Conservation (phyloP, 1,140 invertebrate species). For the Musca vetustissima region DNA sequence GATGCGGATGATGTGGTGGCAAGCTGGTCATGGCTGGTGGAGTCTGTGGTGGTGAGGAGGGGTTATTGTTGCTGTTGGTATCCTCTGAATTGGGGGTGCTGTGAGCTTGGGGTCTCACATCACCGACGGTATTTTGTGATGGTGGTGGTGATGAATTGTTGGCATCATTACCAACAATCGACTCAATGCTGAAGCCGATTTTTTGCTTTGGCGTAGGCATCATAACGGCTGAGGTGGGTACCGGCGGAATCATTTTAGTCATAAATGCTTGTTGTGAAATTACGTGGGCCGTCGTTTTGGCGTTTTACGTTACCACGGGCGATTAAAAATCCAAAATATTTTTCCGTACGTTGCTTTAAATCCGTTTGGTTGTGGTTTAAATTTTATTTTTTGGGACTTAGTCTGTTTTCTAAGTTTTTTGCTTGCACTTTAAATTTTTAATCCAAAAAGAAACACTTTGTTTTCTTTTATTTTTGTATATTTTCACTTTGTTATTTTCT, state of each 20-base stretch:
- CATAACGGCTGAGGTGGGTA: constrained; percentile 59
- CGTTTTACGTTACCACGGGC: constrained; percentile 32
- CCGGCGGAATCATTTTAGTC: constrained; percentile 57
- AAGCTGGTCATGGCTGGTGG: constrained; percentile 37
- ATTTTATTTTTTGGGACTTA: not conserved
- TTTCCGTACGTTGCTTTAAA: not conserved
- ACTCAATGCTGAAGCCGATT: constrained; percentile 93
- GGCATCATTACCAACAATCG: constrained; percentile 76
- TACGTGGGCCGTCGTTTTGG: constrained; percentile 27
- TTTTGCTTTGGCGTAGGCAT: constrained; percentile 93
- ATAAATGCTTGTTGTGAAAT: constrained; percentile 39
- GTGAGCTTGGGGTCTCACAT: not conserved
- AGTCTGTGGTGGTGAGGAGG: constrained; percentile 49
- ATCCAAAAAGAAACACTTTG: not conserved
- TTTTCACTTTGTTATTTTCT: not conserved
- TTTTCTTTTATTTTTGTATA: constrained; percentile 12
- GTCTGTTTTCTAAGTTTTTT: not conserved
- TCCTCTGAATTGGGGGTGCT: constrained; percentile 3
- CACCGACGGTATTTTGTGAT: constrained; percentile 29
- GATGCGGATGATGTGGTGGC: constrained; percentile 27
- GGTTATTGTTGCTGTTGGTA: constrained; percentile 32
- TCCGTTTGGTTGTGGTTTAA: not conserved
- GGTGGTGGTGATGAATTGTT: constrained; percentile 27
- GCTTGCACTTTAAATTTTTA: not conserved
- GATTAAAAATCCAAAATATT: too few relatives aligned